Evolutionary conservation across 2,113 vertebrate species (phyloP).

Genomic region (Sisor rabdophorus): DNA sequence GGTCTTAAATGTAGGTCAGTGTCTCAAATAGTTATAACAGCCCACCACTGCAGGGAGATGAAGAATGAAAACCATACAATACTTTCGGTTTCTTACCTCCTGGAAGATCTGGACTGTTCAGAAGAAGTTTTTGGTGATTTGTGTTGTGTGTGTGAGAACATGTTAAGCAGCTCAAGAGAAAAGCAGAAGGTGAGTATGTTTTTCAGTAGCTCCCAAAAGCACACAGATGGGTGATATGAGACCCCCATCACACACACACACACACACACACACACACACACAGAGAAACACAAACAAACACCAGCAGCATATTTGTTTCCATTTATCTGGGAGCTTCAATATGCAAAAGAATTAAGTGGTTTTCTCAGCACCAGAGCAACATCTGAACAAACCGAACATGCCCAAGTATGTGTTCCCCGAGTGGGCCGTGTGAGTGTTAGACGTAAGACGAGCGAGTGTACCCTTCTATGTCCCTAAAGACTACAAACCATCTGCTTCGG

Average conservation of each 20-base stretch:
- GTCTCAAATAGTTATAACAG: no score
- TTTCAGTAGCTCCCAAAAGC: slow-evolving; percentile 2
- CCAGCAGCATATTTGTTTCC: slow-evolving; percentile 13
- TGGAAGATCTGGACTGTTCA: background rate
- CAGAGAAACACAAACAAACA: background rate
- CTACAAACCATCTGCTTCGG: slow-evolving; percentile 45
- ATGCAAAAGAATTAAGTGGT: background rate
- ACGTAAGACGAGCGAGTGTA: slow-evolving; percentile 18
- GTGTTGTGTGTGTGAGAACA: background rate
- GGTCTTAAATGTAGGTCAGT: no score
- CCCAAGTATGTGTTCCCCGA: slow-evolving; percentile 8
- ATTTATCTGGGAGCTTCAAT: slow-evolving; percentile 19
- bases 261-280: slow-evolving; percentile 4
- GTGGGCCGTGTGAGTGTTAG: background rate
- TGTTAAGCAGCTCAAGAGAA: background rate
- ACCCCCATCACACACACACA: background rate
- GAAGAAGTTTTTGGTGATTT: background rate
- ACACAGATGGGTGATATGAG: background rate
- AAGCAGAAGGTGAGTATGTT: background rate
- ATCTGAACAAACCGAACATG: slow-evolving; percentile 7
- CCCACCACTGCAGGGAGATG: background rate
- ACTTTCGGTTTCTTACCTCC: background rate
- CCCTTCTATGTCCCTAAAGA: slow-evolving; percentile 37
- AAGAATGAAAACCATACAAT: background rate
- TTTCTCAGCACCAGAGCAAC: background rate